These are phyloP conservation scores for Protula sp. DNA, from an alignment of 2,888 invertebrate species.

Conservation along the genomic window DNA sequence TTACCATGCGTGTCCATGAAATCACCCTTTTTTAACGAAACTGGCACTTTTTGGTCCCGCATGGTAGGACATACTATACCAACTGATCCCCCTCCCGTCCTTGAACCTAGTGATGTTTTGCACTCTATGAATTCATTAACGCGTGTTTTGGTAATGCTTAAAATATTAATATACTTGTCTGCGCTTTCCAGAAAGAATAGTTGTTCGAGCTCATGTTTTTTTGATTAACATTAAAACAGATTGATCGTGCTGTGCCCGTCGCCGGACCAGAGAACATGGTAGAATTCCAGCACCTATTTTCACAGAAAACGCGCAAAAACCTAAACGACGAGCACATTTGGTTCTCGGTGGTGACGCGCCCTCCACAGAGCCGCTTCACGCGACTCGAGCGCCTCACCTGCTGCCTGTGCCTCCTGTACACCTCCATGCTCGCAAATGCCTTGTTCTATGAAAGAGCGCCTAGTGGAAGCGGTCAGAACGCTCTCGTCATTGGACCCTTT, in stretches of 20 bases:
- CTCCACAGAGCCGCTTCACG: slow-evolving; percentile 56
- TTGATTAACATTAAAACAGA: no score
- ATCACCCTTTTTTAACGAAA: no score
- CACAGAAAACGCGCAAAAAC: slow-evolving; percentile 50
- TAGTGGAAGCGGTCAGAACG: slow-evolving; percentile 28
- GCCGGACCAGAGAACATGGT: slow-evolving; percentile 55
- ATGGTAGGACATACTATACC: no score
- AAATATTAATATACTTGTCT: no score
- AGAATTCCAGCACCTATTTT: slow-evolving; percentile 55
- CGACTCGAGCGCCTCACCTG: slow-evolving; percentile 53
- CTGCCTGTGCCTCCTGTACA: slow-evolving; percentile 55
- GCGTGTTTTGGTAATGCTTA: no score
- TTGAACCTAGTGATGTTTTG: no score
- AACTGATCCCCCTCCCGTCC: no score
- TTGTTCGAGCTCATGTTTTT: no score
- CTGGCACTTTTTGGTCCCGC: no score
- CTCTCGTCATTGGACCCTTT: slow-evolving; percentile 55
- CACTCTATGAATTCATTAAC: no score
- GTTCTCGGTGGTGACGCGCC: slow-evolving; percentile 58
- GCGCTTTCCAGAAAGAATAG: no score
- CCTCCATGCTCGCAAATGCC: slow-evolving; percentile 58
- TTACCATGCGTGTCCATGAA: no score
- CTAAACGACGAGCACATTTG: slow-evolving; percentile 58
- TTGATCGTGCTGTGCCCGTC: slow-evolving; percentile 57
- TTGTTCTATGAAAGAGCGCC: slow-evolving; percentile 55